These are phyloP conservation scores for Aspiorhynchus laticeps DNA, from an alignment of 2,113 vertebrate species.

Conservation along the genomic window DNA sequence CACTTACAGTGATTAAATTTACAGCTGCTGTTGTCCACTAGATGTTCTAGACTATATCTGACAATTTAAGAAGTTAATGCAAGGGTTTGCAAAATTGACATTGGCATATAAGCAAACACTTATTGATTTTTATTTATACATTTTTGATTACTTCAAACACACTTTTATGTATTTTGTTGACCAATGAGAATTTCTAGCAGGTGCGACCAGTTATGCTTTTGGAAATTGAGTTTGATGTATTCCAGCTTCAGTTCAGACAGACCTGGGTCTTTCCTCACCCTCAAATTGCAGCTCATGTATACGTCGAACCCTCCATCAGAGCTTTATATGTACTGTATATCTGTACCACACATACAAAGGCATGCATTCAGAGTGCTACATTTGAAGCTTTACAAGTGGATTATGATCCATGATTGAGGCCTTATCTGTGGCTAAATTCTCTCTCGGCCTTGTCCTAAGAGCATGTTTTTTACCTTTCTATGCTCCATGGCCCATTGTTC, in stretches of 20 bases:
- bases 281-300: neutral
- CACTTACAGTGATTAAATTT: too few relatives aligned
- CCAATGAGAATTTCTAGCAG: neutral
- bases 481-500: neutral
- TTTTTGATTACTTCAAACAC: neutral
- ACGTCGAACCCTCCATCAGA: neutral
- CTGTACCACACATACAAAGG: neutral
- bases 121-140: too few relatives aligned
- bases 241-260: neutral
- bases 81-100: neutral
- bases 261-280: neutral
- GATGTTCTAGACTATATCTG: too few relatives aligned
- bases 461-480: neutral
- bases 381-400: slow-evolving; percentile 22
- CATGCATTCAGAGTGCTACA: neutral
- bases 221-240: neutral
- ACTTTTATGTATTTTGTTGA: neutral
- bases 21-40: too few relatives aligned
- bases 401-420: slow-evolving; percentile 39
- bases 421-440: slow-evolving; percentile 28
- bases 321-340: neutral
- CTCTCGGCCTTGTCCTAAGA: slow-evolving; percentile 32
- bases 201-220: neutral
- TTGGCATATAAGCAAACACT: neutral
- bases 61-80: too few relatives aligned